A percentile compares a stretch with the other conserved stretches of the same genome.
These are phyloP conservation scores for Aphis gossypii DNA, from an alignment of 1,140 invertebrate genomes.

Conservation along the genomic window DNA sequence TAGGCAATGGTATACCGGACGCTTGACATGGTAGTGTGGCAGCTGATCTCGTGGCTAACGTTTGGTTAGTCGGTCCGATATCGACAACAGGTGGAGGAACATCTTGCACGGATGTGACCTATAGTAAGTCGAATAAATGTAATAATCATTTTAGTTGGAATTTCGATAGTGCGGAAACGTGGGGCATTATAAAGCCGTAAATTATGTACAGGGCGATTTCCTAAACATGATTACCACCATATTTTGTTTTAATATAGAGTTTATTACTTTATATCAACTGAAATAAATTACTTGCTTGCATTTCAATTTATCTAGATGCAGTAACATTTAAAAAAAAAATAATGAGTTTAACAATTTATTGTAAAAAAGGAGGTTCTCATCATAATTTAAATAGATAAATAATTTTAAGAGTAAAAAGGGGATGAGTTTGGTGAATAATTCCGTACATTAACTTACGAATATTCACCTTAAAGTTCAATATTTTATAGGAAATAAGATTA, in stretches of 20 bases:
- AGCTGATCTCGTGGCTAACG: conserved; percentile 79
- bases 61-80: conserved; percentile 90
- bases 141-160: not conserved
- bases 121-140: conserved; percentile 49
- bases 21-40: conserved; percentile 85
- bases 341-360: no score
- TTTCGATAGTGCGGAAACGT: not conserved
- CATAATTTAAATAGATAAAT: no score
- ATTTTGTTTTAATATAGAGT: not conserved
- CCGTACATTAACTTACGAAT: no score
- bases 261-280: not conserved
- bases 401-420: no score
- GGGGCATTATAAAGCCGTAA: not conserved
- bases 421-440: no score
- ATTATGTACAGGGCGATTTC: not conserved
- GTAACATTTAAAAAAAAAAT: no score
- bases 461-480: no score
- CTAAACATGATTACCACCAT: not conserved
- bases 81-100: conserved; percentile 89
- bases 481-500: no score
- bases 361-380: not conserved
- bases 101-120: conserved; percentile 78
- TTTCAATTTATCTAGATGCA: not conserved
- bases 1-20: conserved; percentile 74
- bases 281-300: not conserved